These are phyloP conservation scores for Lanius collurio DNA, from an alignment of 2,113 vertebrate genomes.

Conservation along the genomic window DNA sequence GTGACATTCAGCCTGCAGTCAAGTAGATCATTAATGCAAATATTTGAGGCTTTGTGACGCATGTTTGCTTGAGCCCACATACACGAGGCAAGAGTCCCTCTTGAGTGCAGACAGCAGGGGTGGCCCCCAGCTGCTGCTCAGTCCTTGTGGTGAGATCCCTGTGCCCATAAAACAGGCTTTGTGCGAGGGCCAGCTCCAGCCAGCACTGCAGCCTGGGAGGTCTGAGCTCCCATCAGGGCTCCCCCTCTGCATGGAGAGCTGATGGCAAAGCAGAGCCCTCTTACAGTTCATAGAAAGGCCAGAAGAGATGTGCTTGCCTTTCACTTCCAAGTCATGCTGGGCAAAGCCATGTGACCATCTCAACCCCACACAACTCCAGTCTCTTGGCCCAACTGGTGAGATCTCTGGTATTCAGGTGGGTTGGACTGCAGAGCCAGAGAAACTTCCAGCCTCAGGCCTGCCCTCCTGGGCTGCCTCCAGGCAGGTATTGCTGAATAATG, in stretches of 20 bases:
- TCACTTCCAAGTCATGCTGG: background rate
- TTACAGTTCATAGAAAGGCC: background rate
- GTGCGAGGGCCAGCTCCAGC: background rate
- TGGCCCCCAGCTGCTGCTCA: background rate
- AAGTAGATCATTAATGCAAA: background rate
- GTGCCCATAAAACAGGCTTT: background rate
- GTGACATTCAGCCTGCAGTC: background rate
- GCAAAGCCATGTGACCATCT: background rate
- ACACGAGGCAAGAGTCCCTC: background rate
- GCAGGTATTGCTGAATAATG: conserved; percentile 35
- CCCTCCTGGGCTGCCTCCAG: background rate
- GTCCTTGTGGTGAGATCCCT: background rate
- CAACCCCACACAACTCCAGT: background rate
- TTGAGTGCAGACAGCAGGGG: background rate
- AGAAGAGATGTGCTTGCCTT: background rate
- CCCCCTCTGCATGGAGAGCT: background rate
- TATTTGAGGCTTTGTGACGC: background rate
- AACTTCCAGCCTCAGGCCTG: background rate
- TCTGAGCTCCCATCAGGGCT: background rate
- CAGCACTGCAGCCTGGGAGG: rapidly evolving
- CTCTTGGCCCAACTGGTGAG: background rate
- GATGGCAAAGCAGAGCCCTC: background rate
- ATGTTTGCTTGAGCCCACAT: background rate
- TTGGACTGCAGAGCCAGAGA: background rate
- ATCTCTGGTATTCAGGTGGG: background rate